Base-by-base conservation (phyloP, 2,113 vertebrate genomes). In the Thamnaconus septentrionalis region DNA sequence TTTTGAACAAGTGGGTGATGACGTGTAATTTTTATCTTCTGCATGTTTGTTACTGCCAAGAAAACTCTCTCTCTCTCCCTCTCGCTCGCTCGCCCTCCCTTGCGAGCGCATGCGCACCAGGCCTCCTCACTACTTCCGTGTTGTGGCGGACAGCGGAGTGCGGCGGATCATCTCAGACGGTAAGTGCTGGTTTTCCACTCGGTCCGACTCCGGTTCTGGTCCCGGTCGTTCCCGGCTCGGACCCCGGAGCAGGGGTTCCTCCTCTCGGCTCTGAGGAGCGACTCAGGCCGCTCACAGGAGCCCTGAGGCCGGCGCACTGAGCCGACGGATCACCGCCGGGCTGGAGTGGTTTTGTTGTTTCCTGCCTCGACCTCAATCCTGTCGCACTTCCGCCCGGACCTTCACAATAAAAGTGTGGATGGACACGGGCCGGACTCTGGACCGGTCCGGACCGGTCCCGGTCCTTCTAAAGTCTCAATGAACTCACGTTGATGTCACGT, bases 371-470 rank as follows among this genome's bases (percentile, higher is more conserved):
- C 10, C 49, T 18, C 18, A 31, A 42, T 65, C 59, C 39, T 61
- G n/a, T 12, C 18, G 11, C 41, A 31, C 41, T 69, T 81, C 82
- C 79, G 73, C 6, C 69, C 39, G 40, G 4, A 3, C 51, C 49
- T 75, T 86, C 76, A 75, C 9, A 82, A 71, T 82, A 82, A 81
- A 50, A 70, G 71, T n/a, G 4, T 4, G 50, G 50, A 50, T 3
- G 10, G 3, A 3, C 12, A 5, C 49, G 10, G 10, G 8, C 5
- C 5, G 9, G 4, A 11, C 2, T 10, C 48, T 11, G 46, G 47
- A 48, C 46, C n/a, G 48, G 5, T 49, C n/a, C 5, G 5, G 47
- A 4, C 11, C 9, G 6, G 44, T 45, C 44, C 44, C 3, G 7
- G 44, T 45, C 7, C 44, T 45, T 45, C n/a, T n/a, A n/a, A n/a